Evolutionary conservation across 2,888 invertebrate genomes (phyloP), one percentile per base, ranked within the genome.

Genomic region (Sinodicranocentrus sp.): DNA sequence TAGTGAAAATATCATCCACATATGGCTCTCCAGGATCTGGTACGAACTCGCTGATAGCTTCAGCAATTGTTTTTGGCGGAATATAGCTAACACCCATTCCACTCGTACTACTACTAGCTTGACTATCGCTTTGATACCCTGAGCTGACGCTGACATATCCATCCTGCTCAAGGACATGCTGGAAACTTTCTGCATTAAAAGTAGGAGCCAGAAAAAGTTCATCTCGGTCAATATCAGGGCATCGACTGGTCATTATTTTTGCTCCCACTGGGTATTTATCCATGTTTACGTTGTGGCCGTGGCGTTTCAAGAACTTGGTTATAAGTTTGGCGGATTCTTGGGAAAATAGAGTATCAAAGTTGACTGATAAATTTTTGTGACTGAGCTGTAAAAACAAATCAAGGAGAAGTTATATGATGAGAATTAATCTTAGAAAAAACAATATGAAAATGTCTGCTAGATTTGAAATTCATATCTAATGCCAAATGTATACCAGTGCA

Each of bases 181-280:
- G 85, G 76, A 87, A 84, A 10, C 75, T 17, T 52, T 87, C 87
- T 13, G 82, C 79, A 15, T 72, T 83, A 6, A 86, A 85, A 17
- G 84, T 84, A 0, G 87, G 83, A 0, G 88, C 82, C 0, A 88
- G 67, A 8, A 83, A 84, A n/a, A 88, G 82, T 59, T 88, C 88
- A 28, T 87, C 88, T n/a, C 77, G 84, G 43, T 89, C 88, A 8
- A 86, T 82, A 59, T 89, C 88, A 1, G 89, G 89, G 52, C 89
- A 89, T 43, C 88, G 61, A 72, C 86, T 87, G 8, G 80, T 87
- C 84, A 87, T 84, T 17, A 89, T 89, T 57, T 89, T 89, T 33
- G 84, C 73, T 17, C 89, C 89, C 10, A 86, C 75, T 13, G 86
- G 85, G 72, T 86, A 88, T 67, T 88, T 88, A 15, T 65, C 85